Percentiles rank a stretch among this genome's conserved stretches.
phyloP scores from a whole-genome alignment of 2,113 vertebrate genomes.

The Proteles cristata region DNA sequence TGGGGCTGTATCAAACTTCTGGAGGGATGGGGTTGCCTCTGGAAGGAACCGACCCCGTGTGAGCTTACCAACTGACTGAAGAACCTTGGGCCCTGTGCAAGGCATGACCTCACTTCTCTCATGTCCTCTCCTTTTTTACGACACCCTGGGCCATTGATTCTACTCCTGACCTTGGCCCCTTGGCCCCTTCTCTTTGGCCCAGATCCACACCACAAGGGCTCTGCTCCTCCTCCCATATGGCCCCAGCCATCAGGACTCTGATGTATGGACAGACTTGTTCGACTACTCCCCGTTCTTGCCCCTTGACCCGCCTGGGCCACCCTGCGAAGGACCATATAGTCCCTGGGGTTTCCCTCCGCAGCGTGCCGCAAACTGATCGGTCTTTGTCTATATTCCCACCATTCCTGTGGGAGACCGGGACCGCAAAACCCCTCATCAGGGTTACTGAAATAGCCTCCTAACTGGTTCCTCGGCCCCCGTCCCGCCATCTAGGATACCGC shows the following conservation, averaged over 20 bases:
- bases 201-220: not conserved
- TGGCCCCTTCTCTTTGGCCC: not conserved
- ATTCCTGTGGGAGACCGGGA: not conserved
- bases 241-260: not conserved
- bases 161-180: not conserved
- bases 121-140: not conserved
- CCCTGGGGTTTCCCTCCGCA: not conserved
- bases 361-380: not conserved
- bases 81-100: not conserved
- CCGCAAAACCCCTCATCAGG: not conserved
- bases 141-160: not conserved
- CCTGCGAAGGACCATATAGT: not conserved
- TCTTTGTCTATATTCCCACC: not conserved
- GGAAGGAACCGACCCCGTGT: not conserved
- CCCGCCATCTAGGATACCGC: not conserved
- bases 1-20: not conserved
- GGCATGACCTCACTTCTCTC: not conserved
- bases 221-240: not conserved
- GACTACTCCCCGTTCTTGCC: not conserved
- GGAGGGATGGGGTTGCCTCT: not conserved
- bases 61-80: not conserved
- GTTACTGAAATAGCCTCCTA: not conserved
- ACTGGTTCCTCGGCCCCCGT: not conserved
- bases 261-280: not conserved
- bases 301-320: not conserved